Evolutionary conservation across 2,888 invertebrate species (phyloP), one percentile per base, ranked within the genome.

Genomic region (Drosophila imparisetae): DNA sequence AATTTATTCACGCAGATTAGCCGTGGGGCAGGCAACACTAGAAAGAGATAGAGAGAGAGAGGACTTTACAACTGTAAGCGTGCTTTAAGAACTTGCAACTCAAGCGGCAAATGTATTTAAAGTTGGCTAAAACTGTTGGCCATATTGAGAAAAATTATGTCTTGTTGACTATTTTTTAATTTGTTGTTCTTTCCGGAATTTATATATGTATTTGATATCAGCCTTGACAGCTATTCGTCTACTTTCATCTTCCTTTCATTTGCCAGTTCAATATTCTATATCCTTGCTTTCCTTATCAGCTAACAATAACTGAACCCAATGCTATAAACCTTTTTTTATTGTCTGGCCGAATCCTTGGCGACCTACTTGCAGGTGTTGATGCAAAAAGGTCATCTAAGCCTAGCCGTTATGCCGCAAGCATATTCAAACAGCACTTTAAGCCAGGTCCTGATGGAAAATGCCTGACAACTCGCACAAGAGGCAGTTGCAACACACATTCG

Each of bases 341-440:
- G 38, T 18, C 52, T 40, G 24, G 40, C 10, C 32, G n/a, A 50
- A 65, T 21, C 5, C 36, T 21, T 27, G 32, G 30, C 3, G 53
- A 13, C 40, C 30, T 30, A 30, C 1, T 24, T 30, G 21, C 18
- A 11, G 34, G 2, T 27, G 36, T 1, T 27, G 5, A 10, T 27
- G 13, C 13, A 38, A 11, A 40, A 13, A 27, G 54, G 21, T 40
- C 27, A 34, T 21, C n/a, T 3, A 21, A 36, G 38, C 49, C n/a
- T 48, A 72, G 30, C 59, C 50, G 30, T 66, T 67, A 57, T 65
- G 58, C 55, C 57, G 68, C 62, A 50, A 58, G 68, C 63, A 62
- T 60, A 50, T 58, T 65, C 65, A 77, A 71, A 75, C 58, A 55
- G 83, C 67, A 71, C 83, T 83, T 78, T 62, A 67, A 70, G 63